A percentile compares a stretch with the other conserved stretches of the same genome.
These are phyloP conservation scores for Malurus leucopterus DNA, from an alignment of 2,797 vertebrate genomes.

Conservation along the genomic window DNA sequence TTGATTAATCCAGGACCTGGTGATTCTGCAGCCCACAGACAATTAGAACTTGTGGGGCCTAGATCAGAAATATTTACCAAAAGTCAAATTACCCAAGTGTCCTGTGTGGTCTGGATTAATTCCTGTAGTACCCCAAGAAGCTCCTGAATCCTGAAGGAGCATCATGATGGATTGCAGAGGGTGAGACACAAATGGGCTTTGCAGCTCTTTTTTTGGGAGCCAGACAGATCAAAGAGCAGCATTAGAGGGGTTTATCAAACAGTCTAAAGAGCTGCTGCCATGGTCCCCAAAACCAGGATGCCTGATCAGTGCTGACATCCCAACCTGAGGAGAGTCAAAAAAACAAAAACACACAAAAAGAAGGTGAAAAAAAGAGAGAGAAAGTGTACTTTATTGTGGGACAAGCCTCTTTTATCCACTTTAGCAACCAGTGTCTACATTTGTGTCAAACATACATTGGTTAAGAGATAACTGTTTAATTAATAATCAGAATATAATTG, in stretches of 20 bases:
- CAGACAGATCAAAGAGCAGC: background rate
- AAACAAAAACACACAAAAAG: background rate
- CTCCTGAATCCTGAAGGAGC: background rate
- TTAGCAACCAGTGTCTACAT: too few species aligned
- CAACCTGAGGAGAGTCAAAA: background rate
- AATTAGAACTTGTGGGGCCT: background rate
- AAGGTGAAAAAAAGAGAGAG: too few species aligned
- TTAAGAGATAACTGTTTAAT: too few species aligned
- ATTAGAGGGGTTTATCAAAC: background rate
- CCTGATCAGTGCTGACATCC: background rate
- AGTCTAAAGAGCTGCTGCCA: background rate
- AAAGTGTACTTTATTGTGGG: too few species aligned
- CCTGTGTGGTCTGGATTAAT: background rate
- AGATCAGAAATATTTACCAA: background rate
- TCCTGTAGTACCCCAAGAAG: background rate
- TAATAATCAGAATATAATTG: too few species aligned
- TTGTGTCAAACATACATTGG: too few species aligned
- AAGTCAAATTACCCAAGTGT: background rate
- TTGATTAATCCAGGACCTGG: background rate
- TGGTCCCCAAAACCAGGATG: background rate
- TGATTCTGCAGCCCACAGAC: rapidly evolving
- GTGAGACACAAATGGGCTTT: background rate
- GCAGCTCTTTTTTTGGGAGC: background rate
- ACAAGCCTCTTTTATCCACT: too few species aligned
- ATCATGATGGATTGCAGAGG: background rate